These are phyloP conservation scores for Hirtodrosophila trivittata DNA, from an alignment of 2,888 invertebrate genomes.

Conservation along the genomic window DNA sequence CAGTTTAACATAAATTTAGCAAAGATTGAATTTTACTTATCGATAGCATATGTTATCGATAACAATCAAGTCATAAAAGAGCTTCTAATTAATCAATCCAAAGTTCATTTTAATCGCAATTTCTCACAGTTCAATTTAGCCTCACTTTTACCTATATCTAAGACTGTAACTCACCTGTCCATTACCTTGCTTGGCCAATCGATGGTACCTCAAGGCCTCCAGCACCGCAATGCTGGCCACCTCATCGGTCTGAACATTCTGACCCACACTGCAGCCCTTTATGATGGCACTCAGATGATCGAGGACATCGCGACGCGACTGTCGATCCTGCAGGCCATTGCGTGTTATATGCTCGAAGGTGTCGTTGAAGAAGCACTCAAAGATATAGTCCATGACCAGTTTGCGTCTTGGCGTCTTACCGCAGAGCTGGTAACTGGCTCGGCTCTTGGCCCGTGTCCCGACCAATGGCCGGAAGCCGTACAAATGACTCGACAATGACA, in stretches of 20 bases:
- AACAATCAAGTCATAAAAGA: no score
- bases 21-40: no score
- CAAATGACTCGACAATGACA: conserved; percentile 55
- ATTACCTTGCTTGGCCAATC: conserved; percentile 80
- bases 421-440: conserved; percentile 52
- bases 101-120: no score
- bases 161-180: conserved; percentile 51
- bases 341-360: conserved; percentile 89
- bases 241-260: conserved; percentile 82
- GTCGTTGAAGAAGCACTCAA: conserved; percentile 91
- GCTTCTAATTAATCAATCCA: no score
- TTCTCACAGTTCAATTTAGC: no score
- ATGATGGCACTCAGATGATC: conserved; percentile 92
- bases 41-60: no score
- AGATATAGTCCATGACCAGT: conserved; percentile 89
- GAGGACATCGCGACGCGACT: conserved; percentile 89
- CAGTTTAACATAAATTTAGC: no score
- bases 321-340: conserved; percentile 89
- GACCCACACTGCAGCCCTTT: conserved; percentile 87
- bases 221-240: conserved; percentile 82
- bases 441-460: conserved; percentile 31
- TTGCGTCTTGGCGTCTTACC: conserved; percentile 43
- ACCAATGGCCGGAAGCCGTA: conserved; percentile 63
- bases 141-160: no score
- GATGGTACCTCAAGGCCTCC: conserved; percentile 82